Base-by-base conservation (phyloP, 2,113 vertebrate genomes). In the Cinclus mexicanus region DNA sequence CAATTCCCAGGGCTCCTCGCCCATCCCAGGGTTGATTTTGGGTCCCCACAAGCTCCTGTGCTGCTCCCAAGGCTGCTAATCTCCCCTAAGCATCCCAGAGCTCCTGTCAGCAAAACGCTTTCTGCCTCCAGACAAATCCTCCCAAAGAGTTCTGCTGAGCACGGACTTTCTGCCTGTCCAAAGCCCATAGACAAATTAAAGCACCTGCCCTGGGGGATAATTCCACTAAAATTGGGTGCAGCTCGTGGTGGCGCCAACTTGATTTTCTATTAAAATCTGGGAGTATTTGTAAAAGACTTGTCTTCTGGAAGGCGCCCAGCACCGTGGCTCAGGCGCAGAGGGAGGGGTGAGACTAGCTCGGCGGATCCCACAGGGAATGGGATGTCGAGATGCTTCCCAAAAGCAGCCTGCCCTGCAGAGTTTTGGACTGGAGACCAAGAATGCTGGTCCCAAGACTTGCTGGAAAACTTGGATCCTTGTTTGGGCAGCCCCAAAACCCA, bases 101-200 rank as follows among this genome's bases (percentile, higher is more conserved):
- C 94, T 92, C 92, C 93, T 0, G 35, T 97, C 97, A 97, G 96
- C 96, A 91, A 89, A 97, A 95, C 0, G 41, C 76, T 96, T 93
- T 93, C 89, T 86, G 84, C 39, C 89, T 94, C 84, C 92, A 57
- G 72, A 94, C 95, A 97, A 96, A 97, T 97, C 93, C 95, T 95
- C 82, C 82, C 95, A 75, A 85, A 76, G 93, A 84, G 87, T 97
- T 97, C 67, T 94, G 97, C 97, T 97, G 96, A 97, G 95, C 90
- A 90, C 1, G 0, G 93, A 64, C 83, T 97, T 97, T 89, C 85
- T 0, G 68, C 93, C 85, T 56, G 60, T 89, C 96, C 92, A 95
- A 84, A 96, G 90, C 88, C 84, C 89, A 49, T 0, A 94, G 95
- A 96, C 91, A 95, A 96, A 93, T 93, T 91, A 86, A 95, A 97